Evolutionary conservation across 2,888 invertebrate genomes (phyloP), one percentile per base, ranked within the genome.

Genomic region (Aquatica leii): DNA sequence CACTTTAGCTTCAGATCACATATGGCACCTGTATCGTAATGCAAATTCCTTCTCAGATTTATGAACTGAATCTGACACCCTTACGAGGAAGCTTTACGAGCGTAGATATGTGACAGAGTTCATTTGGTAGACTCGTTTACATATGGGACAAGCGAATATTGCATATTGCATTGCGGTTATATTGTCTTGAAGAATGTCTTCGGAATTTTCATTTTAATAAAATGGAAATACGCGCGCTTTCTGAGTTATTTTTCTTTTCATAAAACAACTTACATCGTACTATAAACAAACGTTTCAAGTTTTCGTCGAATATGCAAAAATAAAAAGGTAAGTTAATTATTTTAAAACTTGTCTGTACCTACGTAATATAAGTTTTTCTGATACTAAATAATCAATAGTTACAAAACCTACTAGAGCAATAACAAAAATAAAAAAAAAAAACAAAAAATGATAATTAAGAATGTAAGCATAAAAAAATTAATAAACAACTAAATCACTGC

Each of bases 21-120:
- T 65, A 62, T 67, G 62, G 65, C 67, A 67, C 67, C 67, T 67
- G 67, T 61, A 62, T 62, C 59, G 65, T 58, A 58, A 59, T 59
- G 65, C 58, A 58, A 62, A 50, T 53, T 54, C 52, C 56, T 57
- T 35, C 62, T 17, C 62, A 64, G 58, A 67, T 67, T 67, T 67
- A 67, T 67, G 65, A 59, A 65, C 65, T 65, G 37, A 35, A 48
- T 59, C 60, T 60, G 57, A 34, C 54, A 59, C 59, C 49, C 58
- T 14, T 57, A 65, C 59, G 62, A 43, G 41, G 24, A 34, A 62
- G 49, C 40, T 67, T 67, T 67, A 67, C 61, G 67, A 59, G 9
- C 54, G 53, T 37, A 37, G 62, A 65, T 67, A 67, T 67, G 67
- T 67, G 67, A 59, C 62, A 62, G 65, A 62, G 67, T 67, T 67